Conservation (phyloP, 2,113 vertebrate genomes). For the Laterallus jamaicensis region DNA sequence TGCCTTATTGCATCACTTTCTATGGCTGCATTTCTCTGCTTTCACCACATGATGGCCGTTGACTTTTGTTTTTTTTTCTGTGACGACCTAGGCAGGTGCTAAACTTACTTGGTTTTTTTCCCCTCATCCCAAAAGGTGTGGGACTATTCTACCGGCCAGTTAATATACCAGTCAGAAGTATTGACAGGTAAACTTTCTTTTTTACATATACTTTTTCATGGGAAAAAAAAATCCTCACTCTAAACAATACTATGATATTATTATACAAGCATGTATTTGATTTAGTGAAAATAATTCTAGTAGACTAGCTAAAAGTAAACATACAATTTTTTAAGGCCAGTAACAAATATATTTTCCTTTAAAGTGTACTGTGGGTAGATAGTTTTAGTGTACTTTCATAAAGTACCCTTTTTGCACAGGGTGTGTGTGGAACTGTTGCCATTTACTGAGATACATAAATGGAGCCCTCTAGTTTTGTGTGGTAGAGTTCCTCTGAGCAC, state of each 20-base stretch:
- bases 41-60: neutral
- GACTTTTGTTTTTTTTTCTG: neutral
- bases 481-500: neutral
- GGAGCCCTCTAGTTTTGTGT: neutral
- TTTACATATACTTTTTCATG: neutral
- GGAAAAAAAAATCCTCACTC: neutral
- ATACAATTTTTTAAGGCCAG: neutral
- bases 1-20: neutral
- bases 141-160: slow-evolving; percentile 71
- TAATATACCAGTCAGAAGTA: slow-evolving; percentile 83
- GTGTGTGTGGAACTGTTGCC: neutral
- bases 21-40: neutral
- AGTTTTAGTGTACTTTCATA: neutral
- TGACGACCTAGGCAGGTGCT: neutral
- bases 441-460: neutral
- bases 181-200: slow-evolving; percentile 77
- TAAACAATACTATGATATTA: neutral
- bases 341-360: neutral
- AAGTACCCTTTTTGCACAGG: neutral
- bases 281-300: neutral
- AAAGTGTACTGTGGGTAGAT: neutral
- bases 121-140: slow-evolving; percentile 77
- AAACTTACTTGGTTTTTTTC: neutral
- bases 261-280: neutral
- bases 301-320: neutral